Evolutionary conservation across 2,797 vertebrate species (phyloP), one percentile per base, ranked within the genome.

Genomic region (Ceryle rudis): DNA sequence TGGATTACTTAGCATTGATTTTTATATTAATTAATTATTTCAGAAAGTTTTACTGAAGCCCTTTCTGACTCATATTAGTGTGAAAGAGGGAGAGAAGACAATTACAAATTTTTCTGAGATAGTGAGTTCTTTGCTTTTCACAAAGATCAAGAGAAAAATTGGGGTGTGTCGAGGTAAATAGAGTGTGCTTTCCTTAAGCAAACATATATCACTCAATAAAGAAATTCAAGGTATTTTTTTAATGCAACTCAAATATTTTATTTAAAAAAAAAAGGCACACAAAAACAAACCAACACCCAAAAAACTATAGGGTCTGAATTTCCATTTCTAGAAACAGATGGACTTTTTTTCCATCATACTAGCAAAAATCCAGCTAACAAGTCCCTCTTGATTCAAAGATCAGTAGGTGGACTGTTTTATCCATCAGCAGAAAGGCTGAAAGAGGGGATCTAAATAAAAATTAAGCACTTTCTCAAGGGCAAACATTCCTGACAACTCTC

Each of bases 371-470:
- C 57, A 71, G 5, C 26, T 60, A 67, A 31, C 3, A 46, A 57
- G 37, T 35, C 10, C 11, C 16, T 69, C 55, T 65, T 39, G 12
- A 54, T 81, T 69, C 37, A 46, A 37, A 81, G n/a, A n/a, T 35
- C 19, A 44, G 42, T 21, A 60, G 8, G 46, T 6, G 4, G n/a
- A 71, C 5, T 10, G 17, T 11, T 85, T 72, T 49, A 35, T 39
- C 51, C 19, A 25, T 14, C 0, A 0, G 20, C 10, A 86, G 14
- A 44, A 16, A 62, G 10, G 12, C 7, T 29, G 64, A 33, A 84
- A 85, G 14, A 51, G 3, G 2, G 11, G 5, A 75, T 41, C 21
- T 19, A 60, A 67, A 47, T 22, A 57, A 71, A 77, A 78, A 65
- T 25, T 5, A 73, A 60, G 57, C 8, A 29, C 14, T n/a, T 69